Evolutionary conservation across 2,888 invertebrate species (phyloP), one percentile per base, ranked within the genome.

Genomic region (Apamea monoglypha): DNA sequence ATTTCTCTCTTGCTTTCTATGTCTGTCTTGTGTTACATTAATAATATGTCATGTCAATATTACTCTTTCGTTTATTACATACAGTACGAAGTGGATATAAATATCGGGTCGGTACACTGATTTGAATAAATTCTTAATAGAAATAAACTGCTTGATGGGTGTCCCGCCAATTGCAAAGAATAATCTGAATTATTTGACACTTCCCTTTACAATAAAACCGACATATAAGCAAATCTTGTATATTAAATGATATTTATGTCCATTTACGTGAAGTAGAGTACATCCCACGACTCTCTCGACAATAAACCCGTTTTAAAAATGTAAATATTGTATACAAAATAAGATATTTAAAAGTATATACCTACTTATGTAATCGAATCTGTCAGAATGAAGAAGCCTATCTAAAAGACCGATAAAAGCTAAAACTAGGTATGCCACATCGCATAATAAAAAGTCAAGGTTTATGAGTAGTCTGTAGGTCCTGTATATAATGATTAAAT

Each of bases 101-200:
- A 89, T 88, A 88, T 83, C 68, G 71, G 63, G 73, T 75, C 79
- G 56, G 78, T 85, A 88, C 76, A 78, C 78, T 89, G 81, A 92
- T 93, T 93, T 93, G 85, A 93, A 94, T 93, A 92, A 92, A 92
- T 90, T 91, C 76, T 75, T 86, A 86, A 91, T 93, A 89, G 82
- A 91, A 90, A 90, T 91, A 89, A 90, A 87, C 76, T 67, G 83
- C 83, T 71, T 81, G 79, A 74, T 84, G 81, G 86, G 83, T 87
- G 77, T 87, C 88, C 83, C 80, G 64, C 83, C 76, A 87, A 85
- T 82, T 87, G 88, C 81, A 87, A 89, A 90, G 88, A 89, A 88
- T 87, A 90, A 86, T 87, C 85, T 91, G 87, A 92, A 88, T 87
- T 92, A 91, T 92, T 88, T 87, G 90, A 91, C 91, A 90, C 79